Percentiles rank a stretch among this genome's conserved stretches.
phyloP scores from a whole-genome alignment of 2,888 invertebrate genomes.

The Polyploca ridens region DNA sequence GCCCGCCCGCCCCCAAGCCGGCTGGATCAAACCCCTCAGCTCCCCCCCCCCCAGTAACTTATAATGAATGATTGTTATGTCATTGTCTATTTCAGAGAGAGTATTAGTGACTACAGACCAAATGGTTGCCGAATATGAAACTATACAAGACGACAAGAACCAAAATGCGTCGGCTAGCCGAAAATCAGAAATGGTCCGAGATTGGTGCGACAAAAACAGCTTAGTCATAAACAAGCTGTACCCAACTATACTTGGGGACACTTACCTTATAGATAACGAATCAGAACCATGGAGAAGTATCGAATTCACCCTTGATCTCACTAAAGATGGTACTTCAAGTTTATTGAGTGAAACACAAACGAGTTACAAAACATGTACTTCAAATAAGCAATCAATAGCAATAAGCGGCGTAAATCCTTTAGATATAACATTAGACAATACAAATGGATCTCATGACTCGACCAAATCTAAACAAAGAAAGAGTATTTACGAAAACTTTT shows the following conservation, averaged over 20 bases:
- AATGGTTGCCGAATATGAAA: constrained; percentile 85
- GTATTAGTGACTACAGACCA: constrained; percentile 85
- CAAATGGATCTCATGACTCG: constrained; percentile 28
- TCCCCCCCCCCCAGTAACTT: too few species aligned
- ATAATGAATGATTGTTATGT: background rate
- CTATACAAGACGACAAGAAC: constrained; percentile 52
- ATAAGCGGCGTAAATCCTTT: constrained; percentile 67
- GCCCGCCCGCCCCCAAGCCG: too few species aligned
- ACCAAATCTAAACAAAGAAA: constrained; percentile 45
- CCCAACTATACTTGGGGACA: constrained; percentile 73
- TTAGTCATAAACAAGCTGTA: constrained; percentile 73
- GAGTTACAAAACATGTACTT: constrained; percentile 68
- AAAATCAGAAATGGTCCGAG: constrained; percentile 72
- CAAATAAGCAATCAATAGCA: constrained; percentile 52
- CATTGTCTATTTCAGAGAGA: constrained; percentile 76
- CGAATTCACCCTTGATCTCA: constrained; percentile 58
- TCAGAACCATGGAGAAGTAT: constrained; percentile 58
- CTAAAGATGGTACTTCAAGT: constrained; percentile 33
- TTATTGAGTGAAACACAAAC: constrained; percentile 47
- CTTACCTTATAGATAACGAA: constrained; percentile 65
- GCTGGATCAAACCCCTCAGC: too few species aligned
- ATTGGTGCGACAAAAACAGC: constrained; percentile 75
- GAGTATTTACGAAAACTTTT: constrained; percentile 75
- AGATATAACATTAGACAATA: constrained; percentile 52
- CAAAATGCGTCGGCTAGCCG: constrained; percentile 39